These are phyloP conservation scores for Pseudocheirus occidentalis DNA, from an alignment of 2,797 vertebrate genomes.

Conservation along the genomic window DNA sequence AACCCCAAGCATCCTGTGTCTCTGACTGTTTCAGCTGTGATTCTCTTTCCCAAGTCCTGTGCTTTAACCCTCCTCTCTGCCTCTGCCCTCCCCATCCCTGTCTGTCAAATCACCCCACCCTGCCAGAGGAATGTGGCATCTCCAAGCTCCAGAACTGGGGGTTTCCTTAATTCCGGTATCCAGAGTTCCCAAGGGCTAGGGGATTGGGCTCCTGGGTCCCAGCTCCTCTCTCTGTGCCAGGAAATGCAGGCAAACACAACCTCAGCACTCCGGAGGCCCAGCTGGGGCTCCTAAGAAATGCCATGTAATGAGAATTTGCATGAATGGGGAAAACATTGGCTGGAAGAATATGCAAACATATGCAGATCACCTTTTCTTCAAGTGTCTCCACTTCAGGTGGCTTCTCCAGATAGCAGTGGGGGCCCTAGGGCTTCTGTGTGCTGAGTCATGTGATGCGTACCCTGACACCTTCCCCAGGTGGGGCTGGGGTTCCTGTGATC, in stretches of 20 bases:
- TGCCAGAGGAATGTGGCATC: neutral
- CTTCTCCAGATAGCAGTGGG: neutral
- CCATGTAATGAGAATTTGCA: neutral
- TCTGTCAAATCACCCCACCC: neutral
- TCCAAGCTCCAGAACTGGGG: neutral
- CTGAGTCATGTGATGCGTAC: neutral
- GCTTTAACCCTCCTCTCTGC: neutral
- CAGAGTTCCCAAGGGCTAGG: neutral
- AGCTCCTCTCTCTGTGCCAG: neutral
- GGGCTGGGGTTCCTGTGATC: neutral
- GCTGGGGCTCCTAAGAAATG: constrained; percentile 14
- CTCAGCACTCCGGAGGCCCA: neutral
- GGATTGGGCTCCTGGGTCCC: neutral
- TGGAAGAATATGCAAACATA: neutral
- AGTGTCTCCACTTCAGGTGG: constrained; percentile 13
- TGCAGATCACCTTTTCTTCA: constrained; percentile 2
- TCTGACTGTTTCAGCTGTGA: neutral
- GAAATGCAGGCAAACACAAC: neutral
- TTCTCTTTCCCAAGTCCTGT: fast-evolving
- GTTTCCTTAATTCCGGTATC: too few species aligned
- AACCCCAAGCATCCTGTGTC: neutral
- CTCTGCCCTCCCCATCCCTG: neutral
- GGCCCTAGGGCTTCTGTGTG: neutral
- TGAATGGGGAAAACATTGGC: constrained; percentile 1
- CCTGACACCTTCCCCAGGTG: neutral